Percentiles rank a stretch among this genome's conserved stretches.
Conservation (phyloP, 2,888 invertebrate species). For the Dicyrtomina minuta region DNA sequence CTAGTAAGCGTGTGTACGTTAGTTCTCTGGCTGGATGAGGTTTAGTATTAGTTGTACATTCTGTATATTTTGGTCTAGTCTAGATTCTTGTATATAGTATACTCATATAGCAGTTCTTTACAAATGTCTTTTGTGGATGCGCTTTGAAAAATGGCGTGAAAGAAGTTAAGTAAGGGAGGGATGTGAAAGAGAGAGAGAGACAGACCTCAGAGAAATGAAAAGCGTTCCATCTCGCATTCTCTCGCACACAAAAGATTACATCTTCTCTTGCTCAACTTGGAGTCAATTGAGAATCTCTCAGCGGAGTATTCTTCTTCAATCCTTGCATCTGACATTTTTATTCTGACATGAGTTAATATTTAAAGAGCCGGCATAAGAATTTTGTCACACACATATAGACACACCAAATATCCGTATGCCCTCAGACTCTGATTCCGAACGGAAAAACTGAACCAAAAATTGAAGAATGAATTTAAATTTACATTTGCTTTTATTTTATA, state of each 20-base stretch:
- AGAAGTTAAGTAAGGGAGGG: constrained; percentile 26
- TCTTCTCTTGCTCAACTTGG: constrained; percentile 26
- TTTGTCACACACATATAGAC: neutral
- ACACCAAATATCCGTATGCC: neutral
- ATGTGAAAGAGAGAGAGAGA: constrained; percentile 8
- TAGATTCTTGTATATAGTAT: neutral
- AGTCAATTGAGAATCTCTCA: constrained; percentile 24
- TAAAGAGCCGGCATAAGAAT: neutral
- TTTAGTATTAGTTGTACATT: neutral
- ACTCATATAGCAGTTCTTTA: constrained; percentile 11
- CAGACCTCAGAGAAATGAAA: constrained; percentile 16
- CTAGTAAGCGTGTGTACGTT: neutral
- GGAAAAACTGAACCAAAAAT: constrained; percentile 1
- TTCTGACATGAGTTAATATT: constrained; percentile 23
- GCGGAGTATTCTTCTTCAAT: constrained; percentile 11
- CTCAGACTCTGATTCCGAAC: constrained; percentile 4
- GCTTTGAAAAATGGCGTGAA: constrained; percentile 16
- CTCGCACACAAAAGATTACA: constrained; percentile 25
- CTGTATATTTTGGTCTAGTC: neutral
- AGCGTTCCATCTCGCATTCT: constrained; percentile 29
- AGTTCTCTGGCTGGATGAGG: neutral
- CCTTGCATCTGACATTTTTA: constrained; percentile 26
- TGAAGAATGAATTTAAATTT: constrained; percentile 16
- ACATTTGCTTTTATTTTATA: neutral
- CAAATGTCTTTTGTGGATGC: constrained; percentile 19